phyloP scores from a whole-genome alignment of 2,797 vertebrate species.

The Halcyon leucocephala region DNA sequence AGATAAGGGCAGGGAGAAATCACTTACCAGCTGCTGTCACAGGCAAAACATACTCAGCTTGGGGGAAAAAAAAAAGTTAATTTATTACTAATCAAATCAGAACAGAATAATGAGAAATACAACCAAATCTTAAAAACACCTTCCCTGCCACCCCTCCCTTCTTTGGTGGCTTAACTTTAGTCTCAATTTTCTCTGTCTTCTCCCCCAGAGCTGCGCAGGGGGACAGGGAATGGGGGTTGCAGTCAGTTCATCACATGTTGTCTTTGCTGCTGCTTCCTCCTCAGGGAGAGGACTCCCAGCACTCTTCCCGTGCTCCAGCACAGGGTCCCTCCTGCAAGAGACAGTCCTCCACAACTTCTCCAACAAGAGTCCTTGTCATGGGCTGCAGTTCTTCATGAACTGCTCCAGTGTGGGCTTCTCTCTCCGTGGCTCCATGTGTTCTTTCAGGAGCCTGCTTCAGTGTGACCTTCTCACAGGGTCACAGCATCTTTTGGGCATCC shows the following conservation, averaged over 20 bases:
- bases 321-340: background rate
- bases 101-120: background rate
- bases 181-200: background rate
- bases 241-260: background rate
- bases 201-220: fast-evolving
- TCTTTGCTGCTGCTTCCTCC: background rate
- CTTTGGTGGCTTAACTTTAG: background rate
- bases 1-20: background rate
- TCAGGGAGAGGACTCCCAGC: background rate
- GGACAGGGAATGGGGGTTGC: background rate
- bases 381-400: background rate
- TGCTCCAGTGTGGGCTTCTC: background rate
- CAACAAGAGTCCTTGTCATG: background rate
- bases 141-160: fast-evolving
- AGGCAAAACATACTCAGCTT: background rate
- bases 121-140: background rate
- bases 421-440: background rate
- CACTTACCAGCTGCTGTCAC: too few relatives aligned
- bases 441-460: background rate
- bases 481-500: background rate
- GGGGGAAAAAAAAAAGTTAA: background rate
- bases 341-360: background rate
- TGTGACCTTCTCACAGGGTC: background rate
- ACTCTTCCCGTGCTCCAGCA: background rate
- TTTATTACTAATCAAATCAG: background rate